A percentile compares a stretch with the other conserved stretches of the same genome.
phyloP scores from a whole-genome alignment of 1,140 invertebrate species.

The Rhynchophorus ferrugineus region DNA sequence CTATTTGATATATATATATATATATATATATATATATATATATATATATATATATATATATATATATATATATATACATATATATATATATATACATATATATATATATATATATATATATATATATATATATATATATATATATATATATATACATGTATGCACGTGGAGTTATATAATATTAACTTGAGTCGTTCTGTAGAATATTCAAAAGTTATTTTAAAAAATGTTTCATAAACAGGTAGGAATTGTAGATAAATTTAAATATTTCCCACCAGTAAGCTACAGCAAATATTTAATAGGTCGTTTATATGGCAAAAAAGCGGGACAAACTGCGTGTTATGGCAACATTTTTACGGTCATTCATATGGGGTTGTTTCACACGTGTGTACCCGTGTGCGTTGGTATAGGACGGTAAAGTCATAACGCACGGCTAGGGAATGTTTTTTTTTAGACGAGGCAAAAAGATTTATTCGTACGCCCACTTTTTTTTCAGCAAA shows the following conservation, averaged over 20 bases:
- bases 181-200: no score
- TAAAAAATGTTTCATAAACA: background rate
- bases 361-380: background rate
- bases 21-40: no score
- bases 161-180: no score
- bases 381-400: background rate
- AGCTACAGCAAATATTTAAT: background rate
- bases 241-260: background rate
- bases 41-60: no score
- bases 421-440: conserved; percentile 3
- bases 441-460: background rate
- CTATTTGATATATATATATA: no score
- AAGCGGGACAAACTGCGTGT: conserved; percentile 1
- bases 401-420: background rate
- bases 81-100: no score
- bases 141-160: no score
- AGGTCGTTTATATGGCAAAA: background rate
- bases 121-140: no score
- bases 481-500: background rate
- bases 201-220: background rate
- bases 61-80: no score
- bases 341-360: background rate
- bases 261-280: background rate
- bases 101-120: no score
- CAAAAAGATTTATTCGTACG: background rate